Evolutionary conservation across 2,888 invertebrate genomes (phyloP), one percentile per base, ranked within the genome.

Genomic region (Didymodactylos carnosus): DNA sequence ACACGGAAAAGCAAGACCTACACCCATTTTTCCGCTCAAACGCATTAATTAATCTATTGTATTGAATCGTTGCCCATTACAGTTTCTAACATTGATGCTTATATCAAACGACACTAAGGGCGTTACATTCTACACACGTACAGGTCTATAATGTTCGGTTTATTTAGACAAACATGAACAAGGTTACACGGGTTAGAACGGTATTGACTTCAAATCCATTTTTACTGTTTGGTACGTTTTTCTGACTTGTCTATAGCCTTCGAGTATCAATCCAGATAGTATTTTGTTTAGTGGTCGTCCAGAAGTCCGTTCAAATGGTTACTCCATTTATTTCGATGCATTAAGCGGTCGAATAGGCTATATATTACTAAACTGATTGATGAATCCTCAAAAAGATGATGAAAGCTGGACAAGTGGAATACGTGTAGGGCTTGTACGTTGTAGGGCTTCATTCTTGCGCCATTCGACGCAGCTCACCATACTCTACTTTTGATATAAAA

Each of bases 131-230:
- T n/a, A n/a, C n/a, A n/a, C n/a, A n/a, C n/a, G n/a, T n/a, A n/a
- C n/a, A n/a, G n/a, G n/a, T n/a, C n/a, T n/a, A n/a, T n/a, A n/a
- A n/a, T n/a, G n/a, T n/a, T n/a, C n/a, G n/a, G n/a, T n/a, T n/a
- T n/a, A n/a, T n/a, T n/a, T n/a, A n/a, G n/a, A 80, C 39, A 81
- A 81, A 75, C 82, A 82, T 78, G 80, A 80, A 74, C 79, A 77
- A 76, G 82, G 82, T 39, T 82, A 82, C 76, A 83, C 83, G 70
- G 83, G 83, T 76, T 82, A 82, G 76, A 83, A 83, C 77, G 83
- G 83, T 40, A 83, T 83, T 75, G 83, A 83, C 11, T 83, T 83
- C 78, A 83, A 83, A 77, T 83, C 83, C 3, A 83, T 83, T 72
- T 83, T 83, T 78, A 77, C 81, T 29, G 80, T 83, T 16, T 62